These are phyloP conservation scores for Muscina levida DNA, from an alignment of 2,888 invertebrate species.

Conservation along the genomic window DNA sequence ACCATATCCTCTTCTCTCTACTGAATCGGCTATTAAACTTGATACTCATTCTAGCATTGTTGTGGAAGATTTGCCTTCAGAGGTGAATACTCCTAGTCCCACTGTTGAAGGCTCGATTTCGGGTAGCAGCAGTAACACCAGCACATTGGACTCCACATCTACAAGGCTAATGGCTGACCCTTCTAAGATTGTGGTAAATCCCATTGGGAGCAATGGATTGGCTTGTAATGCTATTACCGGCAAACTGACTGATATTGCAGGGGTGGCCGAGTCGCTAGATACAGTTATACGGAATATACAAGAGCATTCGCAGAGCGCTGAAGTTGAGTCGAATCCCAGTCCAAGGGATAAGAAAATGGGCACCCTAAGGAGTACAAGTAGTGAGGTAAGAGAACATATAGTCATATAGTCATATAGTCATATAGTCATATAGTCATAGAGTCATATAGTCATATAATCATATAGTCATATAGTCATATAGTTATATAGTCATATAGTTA, in stretches of 20 bases:
- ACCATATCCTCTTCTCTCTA: not conserved
- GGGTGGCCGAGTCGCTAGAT: constrained; percentile 85
- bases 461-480: too few relatives aligned
- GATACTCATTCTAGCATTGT: constrained; percentile 73
- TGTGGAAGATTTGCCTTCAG: constrained; percentile 73
- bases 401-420: not conserved
- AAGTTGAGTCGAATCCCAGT: constrained; percentile 68
- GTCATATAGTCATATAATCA: too few relatives aligned
- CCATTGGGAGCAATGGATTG: constrained; percentile 81
- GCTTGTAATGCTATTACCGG: constrained; percentile 86
- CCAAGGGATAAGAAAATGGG: constrained; percentile 74
- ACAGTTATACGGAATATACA: constrained; percentile 82
- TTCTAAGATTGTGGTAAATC: constrained; percentile 71
- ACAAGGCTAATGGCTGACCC: constrained; percentile 55
- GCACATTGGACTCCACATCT: constrained; percentile 28
- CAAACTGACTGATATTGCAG: constrained; percentile 84
- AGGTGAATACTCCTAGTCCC: constrained; percentile 65
- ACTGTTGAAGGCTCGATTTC: constrained; percentile 69
- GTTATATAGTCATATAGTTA: too few relatives aligned
- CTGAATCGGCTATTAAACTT: constrained; percentile 42
- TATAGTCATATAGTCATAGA: not conserved
- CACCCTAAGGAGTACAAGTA: constrained; percentile 68
- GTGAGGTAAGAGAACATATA: constrained; percentile 70
- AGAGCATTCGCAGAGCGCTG: constrained; percentile 69
- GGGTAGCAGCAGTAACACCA: constrained; percentile 61